Base-by-base conservation (phyloP, 2,797 vertebrate species). In the Chaenodraco wilsoni region DNA sequence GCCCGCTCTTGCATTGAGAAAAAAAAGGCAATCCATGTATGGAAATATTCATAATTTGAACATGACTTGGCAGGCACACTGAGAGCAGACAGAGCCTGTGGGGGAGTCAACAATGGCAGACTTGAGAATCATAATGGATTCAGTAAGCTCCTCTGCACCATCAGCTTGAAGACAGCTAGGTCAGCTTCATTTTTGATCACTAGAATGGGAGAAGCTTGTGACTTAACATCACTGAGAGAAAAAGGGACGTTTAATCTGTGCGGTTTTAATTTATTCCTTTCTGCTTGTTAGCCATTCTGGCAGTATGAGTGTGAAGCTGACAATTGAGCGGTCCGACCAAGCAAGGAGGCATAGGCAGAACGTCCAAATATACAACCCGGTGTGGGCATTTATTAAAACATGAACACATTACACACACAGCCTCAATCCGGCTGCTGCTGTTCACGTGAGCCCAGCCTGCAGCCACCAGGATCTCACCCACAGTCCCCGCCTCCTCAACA, bases 21-120 rank as follows among this genome's bases (percentile, higher is more conserved):
- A 31, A 64, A 27, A 43, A 58, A 43, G 69, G 33, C 13, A 15
- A 14, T 40, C 27, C 19, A 44, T 76, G 67, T 40, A 77, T 57
- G 51, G 45, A 73, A 45, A 72, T 67, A 50, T 51, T 41, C 16
- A 10, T 70, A 10, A 41, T 65, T 51, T 52, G 23, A 65, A 44
- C 54, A 60, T 9, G 11, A 44, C 15, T 31, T 43, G 46, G 52
- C 57, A 46, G 27, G 40, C 56, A 37, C 16, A 27, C 41, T 27
- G n/a, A 59, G 21, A 72, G 58, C 12, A 70, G 55, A 57, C 27
- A 37, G 5, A 46, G 44, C 10, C 46, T 17, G 54, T 10, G 17
- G 12, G n/a, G 50, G 40, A 56, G 81, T 64, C 65, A 59, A 3
- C 43, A 40, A 19, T 43, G 60, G 40, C 50, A 61, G 45, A 58